Evolutionary conservation across 1,140 invertebrate genomes (phyloP).

Genomic region (Drosophila grimshawi): DNA sequence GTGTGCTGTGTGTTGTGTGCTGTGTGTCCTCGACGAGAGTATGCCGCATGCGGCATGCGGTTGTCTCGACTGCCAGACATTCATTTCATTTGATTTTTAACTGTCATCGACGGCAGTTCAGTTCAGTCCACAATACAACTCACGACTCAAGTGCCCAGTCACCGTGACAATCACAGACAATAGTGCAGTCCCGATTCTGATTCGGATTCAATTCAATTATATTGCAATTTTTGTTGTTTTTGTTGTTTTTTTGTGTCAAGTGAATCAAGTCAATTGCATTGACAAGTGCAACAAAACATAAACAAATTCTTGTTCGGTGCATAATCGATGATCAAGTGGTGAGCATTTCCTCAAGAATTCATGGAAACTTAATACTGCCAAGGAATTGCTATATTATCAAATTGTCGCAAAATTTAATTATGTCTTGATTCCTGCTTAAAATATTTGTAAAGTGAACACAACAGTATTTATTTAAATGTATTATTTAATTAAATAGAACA

Average conservation of each 20-base stretch:
- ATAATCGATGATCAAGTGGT: slow-evolving; percentile 10
- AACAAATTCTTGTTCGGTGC: neutral
- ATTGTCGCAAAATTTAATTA: too few species aligned
- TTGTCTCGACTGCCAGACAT: slow-evolving; percentile 30
- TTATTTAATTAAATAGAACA: too few species aligned
- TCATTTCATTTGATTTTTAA: slow-evolving; percentile 84
- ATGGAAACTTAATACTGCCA: too few species aligned
- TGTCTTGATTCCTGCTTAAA: too few species aligned
- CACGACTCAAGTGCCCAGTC: neutral
- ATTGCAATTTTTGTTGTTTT: neutral
- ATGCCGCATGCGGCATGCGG: slow-evolving; percentile 30
- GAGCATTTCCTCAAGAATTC: neutral
- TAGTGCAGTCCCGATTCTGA: neutral
- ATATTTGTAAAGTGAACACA: too few species aligned
- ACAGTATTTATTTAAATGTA: too few species aligned
- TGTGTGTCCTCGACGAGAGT: slow-evolving; percentile 18
- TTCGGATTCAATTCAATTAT: neutral
- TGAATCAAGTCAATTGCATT: slow-evolving; percentile 3
- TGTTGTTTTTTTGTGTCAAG: slow-evolving; percentile 6
- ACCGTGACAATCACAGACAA: neutral
- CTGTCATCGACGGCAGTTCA: slow-evolving; percentile 79
- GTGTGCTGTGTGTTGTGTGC: slow-evolving; percentile 22
- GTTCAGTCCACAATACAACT: slow-evolving; percentile 5
- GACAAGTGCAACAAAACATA: slow-evolving; percentile 13
- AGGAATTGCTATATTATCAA: too few species aligned